A percentile compares a stretch with the other conserved stretches of the same genome.
phyloP scores from a whole-genome alignment of 1,140 invertebrate species.

The Hermetia illucens region DNA sequence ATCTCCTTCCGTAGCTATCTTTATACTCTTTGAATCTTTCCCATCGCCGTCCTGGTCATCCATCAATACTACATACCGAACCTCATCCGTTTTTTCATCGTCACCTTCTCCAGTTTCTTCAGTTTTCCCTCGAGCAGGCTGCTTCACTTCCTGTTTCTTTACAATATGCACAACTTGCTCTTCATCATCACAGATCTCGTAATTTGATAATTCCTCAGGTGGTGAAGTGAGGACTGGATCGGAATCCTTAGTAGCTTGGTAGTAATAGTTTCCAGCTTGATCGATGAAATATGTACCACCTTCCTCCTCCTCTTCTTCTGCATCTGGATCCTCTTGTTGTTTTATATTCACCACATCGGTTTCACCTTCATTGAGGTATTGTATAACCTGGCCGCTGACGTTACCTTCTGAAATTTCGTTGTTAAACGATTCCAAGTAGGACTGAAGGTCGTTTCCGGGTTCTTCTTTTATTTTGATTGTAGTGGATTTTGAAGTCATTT shows the following conservation, averaged over 20 bases:
- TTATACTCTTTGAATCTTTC: conserved; percentile 10
- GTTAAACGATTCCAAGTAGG: conserved; percentile 71
- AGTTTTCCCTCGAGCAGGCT: too few relatives aligned
- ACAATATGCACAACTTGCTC: conserved; percentile 28
- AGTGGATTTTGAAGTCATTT: too few relatives aligned
- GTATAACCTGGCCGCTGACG: not conserved
- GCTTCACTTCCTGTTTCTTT: too few relatives aligned
- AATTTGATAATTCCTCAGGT: conserved; percentile 21
- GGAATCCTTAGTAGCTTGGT: conserved; percentile 43
- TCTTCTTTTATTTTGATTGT: too few relatives aligned
- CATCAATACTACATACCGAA: too few relatives aligned
- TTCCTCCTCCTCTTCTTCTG: conserved; percentile 35
- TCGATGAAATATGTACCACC: conserved; percentile 55
- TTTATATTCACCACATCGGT: not conserved
- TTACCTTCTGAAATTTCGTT: conserved; percentile 57
- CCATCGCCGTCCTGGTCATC: conserved; percentile 7
- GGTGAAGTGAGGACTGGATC: conserved; percentile 44
- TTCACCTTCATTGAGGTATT: conserved; percentile 6
- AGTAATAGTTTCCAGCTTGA: conserved; percentile 55
- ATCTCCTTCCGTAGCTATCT: conserved; percentile 7
- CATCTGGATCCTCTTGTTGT: conserved; percentile 30
- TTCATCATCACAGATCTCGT: conserved; percentile 32
- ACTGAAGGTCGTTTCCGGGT: conserved; percentile 42
- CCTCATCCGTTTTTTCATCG: too few relatives aligned
- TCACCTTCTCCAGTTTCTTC: conserved; percentile 37